phyloP scores from a whole-genome alignment of 2,797 vertebrate genomes.

The Mus caroli region DNA sequence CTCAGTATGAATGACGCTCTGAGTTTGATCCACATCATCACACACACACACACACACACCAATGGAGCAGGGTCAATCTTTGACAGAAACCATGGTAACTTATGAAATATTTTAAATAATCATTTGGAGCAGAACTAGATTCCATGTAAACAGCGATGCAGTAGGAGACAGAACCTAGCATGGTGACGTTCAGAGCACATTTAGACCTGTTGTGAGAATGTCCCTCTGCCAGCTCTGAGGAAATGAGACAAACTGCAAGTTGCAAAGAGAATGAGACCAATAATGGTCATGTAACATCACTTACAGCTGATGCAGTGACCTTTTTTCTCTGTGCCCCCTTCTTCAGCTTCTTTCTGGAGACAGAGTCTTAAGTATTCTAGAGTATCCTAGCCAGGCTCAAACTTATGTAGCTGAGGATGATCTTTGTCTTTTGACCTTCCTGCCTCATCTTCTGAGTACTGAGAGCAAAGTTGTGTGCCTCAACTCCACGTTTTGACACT shows the following conservation, averaged over 20 bases:
- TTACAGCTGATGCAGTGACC: neutral
- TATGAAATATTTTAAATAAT: slow-evolving; percentile 28
- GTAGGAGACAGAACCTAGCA: neutral
- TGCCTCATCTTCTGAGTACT: neutral
- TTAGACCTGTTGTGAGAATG: neutral
- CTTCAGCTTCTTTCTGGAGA: neutral
- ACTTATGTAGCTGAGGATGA: neutral
- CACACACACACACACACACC: neutral
- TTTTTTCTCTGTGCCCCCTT: rapidly evolving
- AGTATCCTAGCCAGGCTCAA: neutral
- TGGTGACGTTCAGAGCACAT: neutral
- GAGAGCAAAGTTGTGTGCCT: neutral
- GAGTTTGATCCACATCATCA: neutral
- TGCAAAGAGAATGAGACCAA: neutral
- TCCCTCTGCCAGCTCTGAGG: neutral
- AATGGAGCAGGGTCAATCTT: neutral
- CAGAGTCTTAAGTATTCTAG: neutral
- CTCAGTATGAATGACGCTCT: neutral
- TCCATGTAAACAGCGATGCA: neutral
- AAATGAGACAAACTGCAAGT: neutral
- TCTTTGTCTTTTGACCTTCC: neutral
- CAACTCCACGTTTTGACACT: neutral
- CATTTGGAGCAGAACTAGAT: slow-evolving; percentile 42
- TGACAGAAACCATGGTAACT: neutral
- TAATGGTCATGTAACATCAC: neutral